Conservation (phyloP, 2,797 vertebrate species). For the Sylvilagus floridanus region DNA sequence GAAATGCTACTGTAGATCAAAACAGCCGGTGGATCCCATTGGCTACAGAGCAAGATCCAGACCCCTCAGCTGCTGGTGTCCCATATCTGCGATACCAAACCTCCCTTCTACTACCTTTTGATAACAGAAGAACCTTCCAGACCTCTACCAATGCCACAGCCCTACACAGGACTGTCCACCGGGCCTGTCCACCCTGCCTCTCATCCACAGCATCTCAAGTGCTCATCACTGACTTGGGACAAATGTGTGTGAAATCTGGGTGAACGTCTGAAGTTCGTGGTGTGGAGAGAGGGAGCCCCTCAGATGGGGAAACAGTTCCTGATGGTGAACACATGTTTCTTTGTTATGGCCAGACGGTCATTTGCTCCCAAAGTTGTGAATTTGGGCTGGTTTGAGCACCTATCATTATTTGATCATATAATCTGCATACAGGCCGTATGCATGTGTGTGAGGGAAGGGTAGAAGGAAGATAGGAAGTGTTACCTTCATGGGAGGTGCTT, state of each 20-base stretch:
- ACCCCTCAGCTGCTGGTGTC: background rate
- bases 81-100: accelerated
- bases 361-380: background rate
- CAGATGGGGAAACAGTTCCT: background rate
- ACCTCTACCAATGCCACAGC: accelerated
- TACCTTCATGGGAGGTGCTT: background rate
- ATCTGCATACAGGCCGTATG: background rate
- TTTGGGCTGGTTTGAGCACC: background rate
- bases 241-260: background rate
- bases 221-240: background rate
- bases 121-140: background rate
- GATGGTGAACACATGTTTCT: background rate
- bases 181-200: accelerated
- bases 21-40: accelerated
- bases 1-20: background rate
- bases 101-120: background rate
- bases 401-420: background rate
- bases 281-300: background rate
- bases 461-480: no score
- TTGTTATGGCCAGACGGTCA: no score
- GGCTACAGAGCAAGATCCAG: background rate
- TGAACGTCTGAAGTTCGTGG: accelerated
- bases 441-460: background rate
- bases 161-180: no score
- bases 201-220: background rate